A percentile compares a stretch with the other conserved stretches of the same genome.
Evolutionary conservation across 2,888 invertebrate genomes (phyloP).

Genomic region (Cylindroiulus punctatus): DNA sequence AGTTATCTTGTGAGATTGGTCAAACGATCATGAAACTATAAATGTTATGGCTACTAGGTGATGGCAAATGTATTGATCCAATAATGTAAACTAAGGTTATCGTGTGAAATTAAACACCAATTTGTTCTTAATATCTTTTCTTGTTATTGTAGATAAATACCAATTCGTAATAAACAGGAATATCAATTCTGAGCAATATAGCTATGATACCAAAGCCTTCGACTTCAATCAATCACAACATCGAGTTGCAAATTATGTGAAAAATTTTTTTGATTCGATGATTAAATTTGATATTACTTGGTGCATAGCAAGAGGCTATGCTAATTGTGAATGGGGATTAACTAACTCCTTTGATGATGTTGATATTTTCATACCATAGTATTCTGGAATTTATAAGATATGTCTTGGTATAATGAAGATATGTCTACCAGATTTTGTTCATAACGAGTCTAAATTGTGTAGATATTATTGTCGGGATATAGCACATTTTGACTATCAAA

Average conservation of each 20-base stretch:
- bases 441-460: background rate
- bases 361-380: background rate
- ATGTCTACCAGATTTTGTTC: background rate
- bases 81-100: too few relatives aligned
- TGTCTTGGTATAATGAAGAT: background rate
- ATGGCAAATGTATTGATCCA: too few relatives aligned
- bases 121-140: background rate
- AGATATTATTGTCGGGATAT: too few relatives aligned
- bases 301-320: background rate
- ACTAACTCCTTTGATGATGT: background rate
- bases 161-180: background rate
- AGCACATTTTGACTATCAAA: background rate
- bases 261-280: too few relatives aligned
- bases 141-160: background rate
- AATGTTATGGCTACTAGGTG: too few relatives aligned
- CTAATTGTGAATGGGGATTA: background rate
- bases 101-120: too few relatives aligned
- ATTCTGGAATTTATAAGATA: background rate
- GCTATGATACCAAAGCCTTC: background rate
- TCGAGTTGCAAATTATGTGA: too few relatives aligned
- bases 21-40: too few relatives aligned
- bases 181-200: background rate
- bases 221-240: too few relatives aligned
- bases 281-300: too few relatives aligned
- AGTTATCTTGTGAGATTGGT: too few relatives aligned